phyloP scores from a whole-genome alignment of 1,140 invertebrate species.

The Pachypeltis micranthus region DNA sequence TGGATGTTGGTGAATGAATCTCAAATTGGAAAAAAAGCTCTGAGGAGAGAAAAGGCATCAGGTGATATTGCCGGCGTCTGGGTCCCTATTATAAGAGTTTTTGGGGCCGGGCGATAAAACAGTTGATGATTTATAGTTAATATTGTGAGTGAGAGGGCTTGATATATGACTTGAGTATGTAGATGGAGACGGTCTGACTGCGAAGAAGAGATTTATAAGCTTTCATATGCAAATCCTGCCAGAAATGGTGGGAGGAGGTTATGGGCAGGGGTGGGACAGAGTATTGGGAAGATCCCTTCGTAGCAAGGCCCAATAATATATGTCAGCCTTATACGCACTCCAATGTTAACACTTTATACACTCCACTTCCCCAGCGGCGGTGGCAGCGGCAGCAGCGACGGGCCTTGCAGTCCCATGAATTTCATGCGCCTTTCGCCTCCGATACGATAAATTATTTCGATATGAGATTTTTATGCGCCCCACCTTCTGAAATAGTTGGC shows the following conservation, averaged over 20 bases:
- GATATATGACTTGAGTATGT: slow-evolving; percentile 15
- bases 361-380: background rate
- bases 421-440: background rate
- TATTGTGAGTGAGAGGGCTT: slow-evolving; percentile 19
- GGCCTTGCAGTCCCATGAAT: background rate
- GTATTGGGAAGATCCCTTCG: slow-evolving; percentile 7
- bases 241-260: too few relatives aligned
- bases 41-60: background rate
- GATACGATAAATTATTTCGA: background rate
- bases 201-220: slow-evolving; percentile 20
- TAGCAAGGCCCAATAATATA: slow-evolving; percentile 13
- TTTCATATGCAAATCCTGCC: slow-evolving; percentile 21
- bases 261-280: background rate
- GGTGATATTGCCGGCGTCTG: background rate
- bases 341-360: slow-evolving; percentile 18
- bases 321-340: slow-evolving; percentile 14
- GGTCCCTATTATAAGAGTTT: background rate
- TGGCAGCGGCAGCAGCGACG: too few relatives aligned
- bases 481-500: too few relatives aligned
- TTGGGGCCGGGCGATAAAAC: slow-evolving; percentile 5
- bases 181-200: slow-evolving; percentile 14
- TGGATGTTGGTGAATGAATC: too few relatives aligned
- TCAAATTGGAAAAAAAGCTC: too few relatives aligned
- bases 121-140: slow-evolving; percentile 19
- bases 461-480: too few relatives aligned